These are phyloP conservation scores for Botrylloides violaceus DNA, from an alignment of 23 tunicate species.

Conservation along the genomic window DNA sequence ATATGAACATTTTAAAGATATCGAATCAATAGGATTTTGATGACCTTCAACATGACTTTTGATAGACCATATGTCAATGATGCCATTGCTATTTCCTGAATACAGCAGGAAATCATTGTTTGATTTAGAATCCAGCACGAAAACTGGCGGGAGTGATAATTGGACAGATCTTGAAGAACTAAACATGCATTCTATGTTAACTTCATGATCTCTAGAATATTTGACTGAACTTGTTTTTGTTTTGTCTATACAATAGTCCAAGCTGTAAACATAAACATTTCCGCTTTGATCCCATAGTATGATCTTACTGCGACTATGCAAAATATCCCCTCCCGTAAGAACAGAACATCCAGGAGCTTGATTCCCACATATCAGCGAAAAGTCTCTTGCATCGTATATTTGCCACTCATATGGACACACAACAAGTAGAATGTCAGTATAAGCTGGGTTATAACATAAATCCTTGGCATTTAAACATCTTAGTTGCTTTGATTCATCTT, in stretches of 20 bases:
- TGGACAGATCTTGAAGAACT: constrained; percentile 2
- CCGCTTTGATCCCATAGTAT: constrained; percentile 47
- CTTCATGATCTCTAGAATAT: background rate
- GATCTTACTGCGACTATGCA: constrained; percentile 15
- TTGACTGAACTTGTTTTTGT: constrained; percentile 13
- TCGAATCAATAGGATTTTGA: background rate
- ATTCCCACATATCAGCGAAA: constrained; percentile 48
- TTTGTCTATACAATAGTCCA: constrained; percentile 45
- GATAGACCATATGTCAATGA: constrained; percentile 18
- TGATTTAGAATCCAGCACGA: background rate
- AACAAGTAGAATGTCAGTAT: constrained; percentile 27
- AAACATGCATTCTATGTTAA: constrained; percentile 5
- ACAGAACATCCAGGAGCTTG: constrained; percentile 17
- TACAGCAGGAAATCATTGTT: constrained; percentile 9
- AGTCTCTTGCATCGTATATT: constrained; percentile 69
- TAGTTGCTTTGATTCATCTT: constrained; percentile 85
- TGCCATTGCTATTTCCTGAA: constrained; percentile 43
- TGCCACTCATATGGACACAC: constrained; percentile 58
- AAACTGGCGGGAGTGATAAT: constrained; percentile 44
- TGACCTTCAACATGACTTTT: background rate
- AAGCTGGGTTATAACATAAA: constrained; percentile 5
- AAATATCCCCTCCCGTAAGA: constrained; percentile 52
- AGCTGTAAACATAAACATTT: constrained; percentile 20
- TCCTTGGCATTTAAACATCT: constrained; percentile 35
- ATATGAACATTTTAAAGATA: background rate